A percentile compares a stretch with the other conserved stretches of the same genome.
phyloP scores from a whole-genome alignment of 2,888 invertebrate species.

The Platycnemis pennipes region DNA sequence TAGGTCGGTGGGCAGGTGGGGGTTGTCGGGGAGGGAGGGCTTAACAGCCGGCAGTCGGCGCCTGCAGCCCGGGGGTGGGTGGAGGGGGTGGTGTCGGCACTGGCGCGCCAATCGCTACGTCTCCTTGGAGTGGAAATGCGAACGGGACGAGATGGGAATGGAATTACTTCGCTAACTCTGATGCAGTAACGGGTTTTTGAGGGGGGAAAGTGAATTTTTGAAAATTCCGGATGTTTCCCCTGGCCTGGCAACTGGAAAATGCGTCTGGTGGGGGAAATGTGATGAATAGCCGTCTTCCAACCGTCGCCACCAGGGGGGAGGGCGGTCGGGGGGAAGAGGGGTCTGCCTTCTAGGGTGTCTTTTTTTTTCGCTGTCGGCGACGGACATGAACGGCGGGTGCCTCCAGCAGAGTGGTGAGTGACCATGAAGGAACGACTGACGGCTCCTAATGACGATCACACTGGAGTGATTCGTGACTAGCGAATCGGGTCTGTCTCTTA shows the following conservation, averaged over 20 bases:
- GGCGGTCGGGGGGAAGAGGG: not conserved
- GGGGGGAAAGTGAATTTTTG: not conserved
- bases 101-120: not conserved
- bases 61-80: not conserved
- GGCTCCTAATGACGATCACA: too few relatives aligned
- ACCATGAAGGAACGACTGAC: too few relatives aligned
- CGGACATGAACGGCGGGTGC: too few relatives aligned
- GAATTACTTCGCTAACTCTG: not conserved
- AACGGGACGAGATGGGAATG: not conserved
- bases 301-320: not conserved
- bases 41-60: too few relatives aligned
- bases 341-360: not conserved
- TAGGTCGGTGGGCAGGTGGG: not conserved
- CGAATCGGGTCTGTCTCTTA: too few relatives aligned
- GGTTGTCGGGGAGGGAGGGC: not conserved
- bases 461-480: too few relatives aligned
- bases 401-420: too few relatives aligned
- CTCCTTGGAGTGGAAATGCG: not conserved
- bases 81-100: not conserved
- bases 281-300: slow-evolving; percentile 2
- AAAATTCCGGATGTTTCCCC: not conserved
- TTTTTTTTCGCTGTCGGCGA: not conserved
- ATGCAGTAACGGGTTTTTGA: not conserved
- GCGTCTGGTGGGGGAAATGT: not conserved
- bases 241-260: not conserved